Base-by-base conservation (phyloP, 2,797 vertebrate genomes). In the Gobio occitaniae region DNA sequence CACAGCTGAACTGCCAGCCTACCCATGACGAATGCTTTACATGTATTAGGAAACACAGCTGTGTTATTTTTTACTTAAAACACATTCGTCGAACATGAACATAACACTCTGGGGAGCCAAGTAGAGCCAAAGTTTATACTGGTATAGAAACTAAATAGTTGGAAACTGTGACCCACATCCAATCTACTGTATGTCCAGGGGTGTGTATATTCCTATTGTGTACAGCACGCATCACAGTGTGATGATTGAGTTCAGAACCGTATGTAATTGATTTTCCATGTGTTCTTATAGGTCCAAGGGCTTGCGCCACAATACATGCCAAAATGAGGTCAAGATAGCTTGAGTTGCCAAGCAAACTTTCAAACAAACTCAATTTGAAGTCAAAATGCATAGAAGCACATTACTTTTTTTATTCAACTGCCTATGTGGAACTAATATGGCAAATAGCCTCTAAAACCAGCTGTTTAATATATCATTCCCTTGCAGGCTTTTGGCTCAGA, bases 21-120 rank as follows among this genome's bases (percentile, higher is more conserved):
- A 36, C 25, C 25, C 25, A 19, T 29, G 29, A 44, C 10, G 47
- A 76, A 66, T 52, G 59, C 44, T 54, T 76, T 66, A 83, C 13
- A 83, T 41, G 59, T 66, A 90, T 86, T 92, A 87, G 87, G 93
- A 93, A 93, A 92, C 90, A 80, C 90, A 91, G 90, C 90, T 89
- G 50, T 87, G 61, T 41, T 66, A 16, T 74, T 83, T 47, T 86
- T 66, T 69, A 25, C 54, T 86, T 29, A 70, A 83, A 86, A 65
- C 71, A 41, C 84, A 81, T 86, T 78, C 76, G 36, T 16, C 70
- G 78, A 81, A 84, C 71, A 68, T 76, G 71, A 66, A 66, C 44
- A 66, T 76, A 83, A 65, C 70, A 68, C 16, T 65, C 3, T 9
- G 54, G 10, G 56, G 81, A 32, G 47, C 44, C 32, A 50, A 83